Evolutionary conservation across 2,888 invertebrate species (phyloP).

Genomic region (Rotaria socialis): DNA sequence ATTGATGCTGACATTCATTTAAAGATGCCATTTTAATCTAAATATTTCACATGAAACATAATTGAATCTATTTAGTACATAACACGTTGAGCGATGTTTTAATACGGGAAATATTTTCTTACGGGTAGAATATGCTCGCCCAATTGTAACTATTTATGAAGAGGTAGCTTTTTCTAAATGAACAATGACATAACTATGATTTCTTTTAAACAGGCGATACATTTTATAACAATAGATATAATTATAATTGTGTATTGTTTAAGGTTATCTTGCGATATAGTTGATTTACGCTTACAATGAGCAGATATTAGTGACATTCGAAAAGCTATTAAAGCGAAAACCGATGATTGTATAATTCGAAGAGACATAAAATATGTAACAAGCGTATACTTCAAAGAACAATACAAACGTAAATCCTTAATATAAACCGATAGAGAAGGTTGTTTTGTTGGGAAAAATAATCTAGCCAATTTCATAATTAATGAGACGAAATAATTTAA

Average conservation of each 20-base stretch:
- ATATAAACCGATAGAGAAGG: neutral
- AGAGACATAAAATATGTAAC: too few relatives aligned
- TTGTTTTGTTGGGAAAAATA: neutral
- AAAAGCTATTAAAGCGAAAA: too few relatives aligned
- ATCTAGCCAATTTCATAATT: too few relatives aligned
- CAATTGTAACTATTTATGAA: neutral
- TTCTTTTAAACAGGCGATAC: neutral
- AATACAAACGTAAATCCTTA: too few relatives aligned
- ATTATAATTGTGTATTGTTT: neutral
- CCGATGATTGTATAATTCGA: too few relatives aligned
- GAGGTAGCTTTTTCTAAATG: neutral
- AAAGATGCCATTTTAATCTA: neutral
- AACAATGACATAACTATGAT: neutral
- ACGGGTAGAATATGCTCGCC: neutral
- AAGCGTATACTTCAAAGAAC: too few relatives aligned
- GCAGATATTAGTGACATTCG: too few relatives aligned
- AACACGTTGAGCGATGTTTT: neutral
- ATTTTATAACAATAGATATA: neutral
- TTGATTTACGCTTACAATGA: too few relatives aligned
- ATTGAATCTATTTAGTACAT: neutral
- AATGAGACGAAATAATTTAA: too few relatives aligned
- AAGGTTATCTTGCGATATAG: neutral
- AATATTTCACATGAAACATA: neutral
- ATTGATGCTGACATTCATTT: neutral
- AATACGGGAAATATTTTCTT: neutral